Conservation (phyloP, 2,113 vertebrate species). For the Amblyopsis rosae region DNA sequence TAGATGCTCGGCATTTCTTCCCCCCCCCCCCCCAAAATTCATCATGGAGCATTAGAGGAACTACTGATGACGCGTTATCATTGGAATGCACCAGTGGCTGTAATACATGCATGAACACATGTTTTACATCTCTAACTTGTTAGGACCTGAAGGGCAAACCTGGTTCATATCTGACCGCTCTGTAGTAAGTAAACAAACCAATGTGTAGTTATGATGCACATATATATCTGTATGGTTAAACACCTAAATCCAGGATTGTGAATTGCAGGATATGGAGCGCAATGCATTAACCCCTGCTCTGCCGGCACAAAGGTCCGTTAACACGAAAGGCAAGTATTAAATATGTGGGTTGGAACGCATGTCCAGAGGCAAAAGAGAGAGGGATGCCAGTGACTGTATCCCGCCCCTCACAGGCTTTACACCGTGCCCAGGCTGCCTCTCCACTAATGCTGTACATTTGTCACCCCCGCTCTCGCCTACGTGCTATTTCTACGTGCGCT, state of each 20-base stretch:
- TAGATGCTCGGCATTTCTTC: not conserved
- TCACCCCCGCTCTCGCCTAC: conserved; percentile 59
- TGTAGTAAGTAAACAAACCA: not conserved
- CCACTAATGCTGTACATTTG: conserved; percentile 60
- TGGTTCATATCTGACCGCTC: not conserved
- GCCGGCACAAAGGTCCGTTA: conserved; percentile 44
- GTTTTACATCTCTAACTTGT: too few relatives aligned
- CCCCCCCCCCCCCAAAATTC: too few relatives aligned
- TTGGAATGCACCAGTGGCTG: not conserved
- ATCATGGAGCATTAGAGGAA: conserved; percentile 9
- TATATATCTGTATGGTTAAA: conserved; percentile 14
- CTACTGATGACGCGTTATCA: not conserved
- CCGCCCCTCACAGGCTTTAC: conserved; percentile 47
- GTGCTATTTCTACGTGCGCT: conserved; percentile 9
- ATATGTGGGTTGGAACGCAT: conserved; percentile 65
- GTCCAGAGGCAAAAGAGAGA: conserved; percentile 41
- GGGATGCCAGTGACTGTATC: conserved; percentile 57
- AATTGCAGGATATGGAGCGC: conserved; percentile 36
- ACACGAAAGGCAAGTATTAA: conserved; percentile 67
- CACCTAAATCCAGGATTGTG: conserved; percentile 29
- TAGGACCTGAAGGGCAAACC: not conserved
- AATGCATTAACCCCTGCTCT: conserved; percentile 63
- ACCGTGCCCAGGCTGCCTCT: conserved; percentile 55
- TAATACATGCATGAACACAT: too few relatives aligned
- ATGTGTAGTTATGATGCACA: not conserved